Conservation (phyloP, 2,113 vertebrate genomes). For the Anolis sagrei region DNA sequence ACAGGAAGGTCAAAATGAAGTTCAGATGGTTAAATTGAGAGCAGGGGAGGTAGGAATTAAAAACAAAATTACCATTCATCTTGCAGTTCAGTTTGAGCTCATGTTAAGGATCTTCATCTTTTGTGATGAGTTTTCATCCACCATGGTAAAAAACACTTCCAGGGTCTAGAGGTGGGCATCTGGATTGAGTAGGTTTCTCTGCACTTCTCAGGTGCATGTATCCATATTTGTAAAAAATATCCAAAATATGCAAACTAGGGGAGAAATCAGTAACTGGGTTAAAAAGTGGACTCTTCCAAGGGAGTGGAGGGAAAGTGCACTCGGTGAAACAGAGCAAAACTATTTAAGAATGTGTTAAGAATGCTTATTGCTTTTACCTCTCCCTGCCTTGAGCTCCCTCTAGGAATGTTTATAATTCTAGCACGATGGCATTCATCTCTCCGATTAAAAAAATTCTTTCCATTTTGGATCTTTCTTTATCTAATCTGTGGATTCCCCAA, state of each 20-base stretch:
- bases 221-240: too few species aligned
- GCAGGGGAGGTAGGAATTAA: not conserved
- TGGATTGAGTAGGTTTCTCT: too few species aligned
- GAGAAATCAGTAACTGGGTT: not conserved
- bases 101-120: not conserved
- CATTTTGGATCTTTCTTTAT: not conserved
- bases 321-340: not conserved
- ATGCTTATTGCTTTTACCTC: rapidly evolving
- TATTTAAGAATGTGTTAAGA: not conserved
- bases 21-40: too few species aligned
- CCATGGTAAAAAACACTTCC: too few species aligned
- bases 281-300: not conserved
- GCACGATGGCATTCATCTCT: rapidly evolving
- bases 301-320: not conserved
- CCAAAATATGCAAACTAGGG: not conserved
- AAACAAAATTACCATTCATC: not conserved
- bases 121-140: not conserved
- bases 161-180: too few species aligned
- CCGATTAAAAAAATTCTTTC: not conserved
- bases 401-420: slow-evolving; percentile 20
- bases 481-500: not conserved
- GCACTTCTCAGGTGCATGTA: too few species aligned
- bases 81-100: not conserved
- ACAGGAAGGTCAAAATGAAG: not conserved
- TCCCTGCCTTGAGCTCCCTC: not conserved